These are phyloP conservation scores for Ciona savignyi DNA, from an alignment of 23 tunicate genomes.

Conservation along the genomic window DNA sequence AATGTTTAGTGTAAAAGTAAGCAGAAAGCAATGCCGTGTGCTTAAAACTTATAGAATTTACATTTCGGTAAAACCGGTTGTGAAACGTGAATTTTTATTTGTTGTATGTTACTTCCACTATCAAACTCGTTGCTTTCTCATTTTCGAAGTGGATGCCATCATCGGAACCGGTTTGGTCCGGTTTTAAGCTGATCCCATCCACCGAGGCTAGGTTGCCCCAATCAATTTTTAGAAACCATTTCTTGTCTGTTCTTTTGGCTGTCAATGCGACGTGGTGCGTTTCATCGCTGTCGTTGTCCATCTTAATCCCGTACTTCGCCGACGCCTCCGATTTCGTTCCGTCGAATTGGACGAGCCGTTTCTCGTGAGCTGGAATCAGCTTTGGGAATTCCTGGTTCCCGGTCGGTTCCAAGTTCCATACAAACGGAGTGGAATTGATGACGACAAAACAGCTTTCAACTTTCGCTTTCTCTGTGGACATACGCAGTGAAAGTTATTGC, in stretches of 20 bases:
- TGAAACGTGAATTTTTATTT: too few relatives aligned
- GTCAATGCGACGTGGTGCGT: background rate
- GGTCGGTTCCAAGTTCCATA: background rate
- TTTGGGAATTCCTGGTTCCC: background rate
- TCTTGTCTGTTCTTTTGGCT: background rate
- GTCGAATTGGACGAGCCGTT: background rate
- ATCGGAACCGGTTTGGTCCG: conserved; percentile 12
- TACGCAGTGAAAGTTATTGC: background rate
- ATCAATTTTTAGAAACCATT: conserved; percentile 1
- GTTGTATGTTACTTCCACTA: background rate
- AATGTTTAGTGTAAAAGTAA: too few relatives aligned
- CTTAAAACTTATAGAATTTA: conserved; percentile 5
- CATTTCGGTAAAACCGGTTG: conserved; percentile 21
- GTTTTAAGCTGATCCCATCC: conserved; percentile 23
- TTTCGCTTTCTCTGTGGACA: too few relatives aligned
- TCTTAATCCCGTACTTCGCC: background rate
- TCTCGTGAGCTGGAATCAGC: background rate
- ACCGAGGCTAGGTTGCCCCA: background rate
- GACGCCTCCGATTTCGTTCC: background rate
- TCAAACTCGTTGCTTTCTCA: background rate
- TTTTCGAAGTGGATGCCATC: background rate
- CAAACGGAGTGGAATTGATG: background rate
- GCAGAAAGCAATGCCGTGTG: too few relatives aligned
- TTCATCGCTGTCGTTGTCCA: background rate
- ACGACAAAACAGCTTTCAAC: background rate